Base-by-base conservation (phyloP, 2,113 vertebrate genomes). In the Hydropotes inermis region DNA sequence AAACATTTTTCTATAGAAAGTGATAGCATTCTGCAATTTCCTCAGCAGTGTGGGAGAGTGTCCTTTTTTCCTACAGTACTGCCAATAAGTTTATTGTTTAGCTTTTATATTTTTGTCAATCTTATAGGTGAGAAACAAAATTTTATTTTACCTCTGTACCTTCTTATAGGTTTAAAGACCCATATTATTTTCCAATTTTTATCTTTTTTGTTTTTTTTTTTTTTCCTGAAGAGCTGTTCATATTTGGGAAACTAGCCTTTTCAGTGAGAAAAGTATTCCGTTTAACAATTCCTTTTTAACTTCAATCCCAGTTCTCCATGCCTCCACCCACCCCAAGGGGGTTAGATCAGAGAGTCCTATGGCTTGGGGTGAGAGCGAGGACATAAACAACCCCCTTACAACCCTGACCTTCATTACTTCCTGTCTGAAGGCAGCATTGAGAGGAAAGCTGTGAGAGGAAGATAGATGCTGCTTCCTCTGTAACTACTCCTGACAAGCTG, bases 301-400 rank as follows among this genome's bases (percentile, higher is more conserved):
- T 30, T 87, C n/a, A 74, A 15, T 36, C 30, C 27, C 47, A 21
- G n/a, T 47, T 60, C 33, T 54, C 64, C 12, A 47, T 47, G 6
- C 39, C 25, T 58, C 67, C 28, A 7, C 17, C 7, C 6, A 47
- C 16, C 27, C 39, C 27, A 74, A 6, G 4, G 6, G 9, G 30
- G 23, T 36, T 54, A 60, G 12, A 58, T 8, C 16, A 60, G 60
- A 47, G 27, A 11, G 7, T 33, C 7, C 12, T 3, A 2, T 25
- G 58, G 13, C 79, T 88, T 52, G n/a, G 25, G 6, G 1, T 45
- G 33, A 30, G n/a, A 76, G 13, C 2, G 39, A 33, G 5, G 16
- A 3, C 1, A 2, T 50, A 10, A 45, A 57, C 33, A n/a, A 3
- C 14, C 39, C 10, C 23, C 13, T 60, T 7, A 5, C 3, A 43